Evolutionary conservation across 2,797 vertebrate species (phyloP).

Genomic region (Dendrocincla fuliginosa): DNA sequence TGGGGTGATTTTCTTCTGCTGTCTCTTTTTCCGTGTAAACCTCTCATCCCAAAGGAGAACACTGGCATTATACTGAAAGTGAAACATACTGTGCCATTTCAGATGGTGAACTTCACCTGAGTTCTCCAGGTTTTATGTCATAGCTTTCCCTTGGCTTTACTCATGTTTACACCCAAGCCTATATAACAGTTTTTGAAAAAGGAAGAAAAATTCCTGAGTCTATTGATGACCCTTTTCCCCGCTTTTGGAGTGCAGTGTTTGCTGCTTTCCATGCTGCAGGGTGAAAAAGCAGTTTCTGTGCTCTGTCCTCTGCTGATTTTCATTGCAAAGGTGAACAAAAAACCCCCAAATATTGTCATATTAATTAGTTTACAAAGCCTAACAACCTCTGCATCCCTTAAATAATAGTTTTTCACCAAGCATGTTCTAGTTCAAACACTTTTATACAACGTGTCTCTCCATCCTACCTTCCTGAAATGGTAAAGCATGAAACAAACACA

Average conservation of each 20-base stretch:
- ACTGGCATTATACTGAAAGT: background rate
- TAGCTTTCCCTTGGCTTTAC: background rate
- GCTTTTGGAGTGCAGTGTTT: background rate
- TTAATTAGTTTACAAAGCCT: background rate
- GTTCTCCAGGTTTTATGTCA: conserved; percentile 5
- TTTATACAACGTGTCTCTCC: background rate
- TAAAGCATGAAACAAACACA: background rate
- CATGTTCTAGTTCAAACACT: background rate
- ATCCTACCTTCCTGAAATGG: background rate
- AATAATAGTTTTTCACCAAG: conserved; percentile 6
- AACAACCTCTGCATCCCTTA: background rate
- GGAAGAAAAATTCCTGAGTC: background rate
- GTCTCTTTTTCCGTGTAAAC: background rate
- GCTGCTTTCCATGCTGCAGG: background rate
- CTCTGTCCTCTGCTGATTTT: background rate
- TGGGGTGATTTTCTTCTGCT: background rate
- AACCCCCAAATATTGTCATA: background rate
- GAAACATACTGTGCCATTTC: background rate
- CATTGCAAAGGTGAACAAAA: background rate
- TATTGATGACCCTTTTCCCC: background rate
- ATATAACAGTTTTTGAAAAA: background rate
- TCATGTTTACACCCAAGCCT: background rate
- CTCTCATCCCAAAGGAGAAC: background rate
- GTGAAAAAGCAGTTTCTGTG: background rate
- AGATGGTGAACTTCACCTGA: background rate